Conservation (phyloP, 2,888 invertebrate species). For the Xestia rhomboidea region DNA sequence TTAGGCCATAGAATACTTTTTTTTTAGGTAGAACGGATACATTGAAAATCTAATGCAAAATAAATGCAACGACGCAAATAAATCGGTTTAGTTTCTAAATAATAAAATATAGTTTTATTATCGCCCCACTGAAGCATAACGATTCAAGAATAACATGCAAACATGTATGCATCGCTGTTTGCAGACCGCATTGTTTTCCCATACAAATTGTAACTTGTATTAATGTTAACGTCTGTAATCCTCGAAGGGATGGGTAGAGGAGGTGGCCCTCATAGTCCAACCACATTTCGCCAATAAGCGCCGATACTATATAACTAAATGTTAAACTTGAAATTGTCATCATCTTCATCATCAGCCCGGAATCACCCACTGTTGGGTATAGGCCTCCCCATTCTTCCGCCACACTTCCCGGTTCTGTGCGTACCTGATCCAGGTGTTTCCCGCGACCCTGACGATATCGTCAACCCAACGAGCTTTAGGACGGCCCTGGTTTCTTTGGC, state of each 20-base stretch:
- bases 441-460: too few species aligned
- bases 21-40: too few species aligned
- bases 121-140: slow-evolving; percentile 40
- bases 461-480: too few species aligned
- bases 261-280: neutral
- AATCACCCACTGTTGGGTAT: too few species aligned
- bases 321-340: too few species aligned
- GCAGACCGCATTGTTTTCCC: slow-evolving; percentile 23
- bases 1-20: too few species aligned
- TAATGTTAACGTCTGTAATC: neutral
- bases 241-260: neutral
- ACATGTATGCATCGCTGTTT: slow-evolving; percentile 35
- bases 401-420: too few species aligned
- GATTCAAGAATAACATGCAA: slow-evolving; percentile 37
- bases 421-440: too few species aligned
- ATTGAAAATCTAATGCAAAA: neutral
- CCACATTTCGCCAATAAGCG: neutral
- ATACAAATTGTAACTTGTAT: slow-evolving; percentile 17
- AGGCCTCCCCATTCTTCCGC: too few species aligned
- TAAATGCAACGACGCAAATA: slow-evolving; percentile 11
- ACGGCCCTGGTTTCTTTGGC: too few species aligned
- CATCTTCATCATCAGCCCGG: too few species aligned
- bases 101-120: slow-evolving; percentile 42
- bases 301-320: too few species aligned
- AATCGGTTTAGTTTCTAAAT: slow-evolving; percentile 25